Base-by-base conservation (phyloP, 2,113 vertebrate species). In the Callithrix jacchus region DNA sequence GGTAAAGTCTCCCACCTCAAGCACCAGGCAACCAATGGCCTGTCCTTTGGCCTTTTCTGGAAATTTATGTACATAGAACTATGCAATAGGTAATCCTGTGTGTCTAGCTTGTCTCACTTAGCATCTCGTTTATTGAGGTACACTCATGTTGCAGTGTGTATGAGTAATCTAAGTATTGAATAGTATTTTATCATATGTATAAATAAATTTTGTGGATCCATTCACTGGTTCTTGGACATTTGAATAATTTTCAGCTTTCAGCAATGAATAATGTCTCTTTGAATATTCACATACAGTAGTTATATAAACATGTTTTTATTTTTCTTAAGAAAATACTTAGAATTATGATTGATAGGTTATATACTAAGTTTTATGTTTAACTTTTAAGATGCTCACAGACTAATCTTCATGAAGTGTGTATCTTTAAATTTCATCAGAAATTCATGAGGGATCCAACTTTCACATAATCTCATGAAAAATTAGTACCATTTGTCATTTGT, bases 401-500 rank as follows among this genome's bases (percentile, higher is more conserved):
- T 79, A 0, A n/a, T 66, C 40, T 64, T 0, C 2, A 35, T 27
- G 56, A 20, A 27, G 18, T 21, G 1, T 66, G 7, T 40, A 42
- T 14, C 7, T 25, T 58, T 17, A 52, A 23, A 85, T 40, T 85
- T 32, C 25, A 66, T 8, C 6, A 66, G 42, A 77, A 76, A 92
- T 74, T 84, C 3, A 30, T 6, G 5, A 70, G 18, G 1, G 2
- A 7, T 56, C 2, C 1, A 45, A 1, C 0, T 80, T 93, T 70
- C 68, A 20, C 20, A n/a, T 42, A n/a, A 37, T 0, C 10, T 10
- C 16, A n/a, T 8, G 0, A 70, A 42, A 2, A 84, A 52, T 35
- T 64, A 9, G 13, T 42, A 35, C 6, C 32, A 6, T 25, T 73
- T 40, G 5, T 73, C 16, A 18, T n/a, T 35, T 27, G 3, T n/a